phyloP scores from a whole-genome alignment of 2,888 invertebrate genomes.

The Caenorhabditis sp. region DNA sequence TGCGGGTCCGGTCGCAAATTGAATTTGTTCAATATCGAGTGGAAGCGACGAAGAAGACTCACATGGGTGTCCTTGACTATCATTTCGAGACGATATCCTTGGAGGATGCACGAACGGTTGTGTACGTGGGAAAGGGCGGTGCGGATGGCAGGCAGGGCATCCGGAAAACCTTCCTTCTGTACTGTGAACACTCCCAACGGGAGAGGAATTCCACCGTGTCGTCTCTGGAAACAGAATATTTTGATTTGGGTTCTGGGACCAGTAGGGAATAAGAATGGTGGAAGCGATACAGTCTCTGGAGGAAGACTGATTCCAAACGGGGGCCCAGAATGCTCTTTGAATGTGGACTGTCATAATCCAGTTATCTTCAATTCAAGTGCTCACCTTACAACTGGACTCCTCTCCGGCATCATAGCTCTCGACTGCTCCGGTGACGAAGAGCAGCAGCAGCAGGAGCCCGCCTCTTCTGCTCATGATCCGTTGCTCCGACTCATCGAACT shows the following conservation, averaged over 20 bases:
- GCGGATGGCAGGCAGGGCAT: constrained; percentile 69
- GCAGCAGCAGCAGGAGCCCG: constrained; percentile 30
- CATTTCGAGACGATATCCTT: constrained; percentile 72
- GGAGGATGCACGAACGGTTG: constrained; percentile 66
- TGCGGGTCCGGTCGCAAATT: constrained; percentile 35
- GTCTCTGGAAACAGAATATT: constrained; percentile 32
- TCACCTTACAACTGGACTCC: constrained; percentile 39
- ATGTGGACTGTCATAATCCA: too few species aligned
- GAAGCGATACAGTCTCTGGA: too few species aligned
- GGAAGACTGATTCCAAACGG: too few species aligned
- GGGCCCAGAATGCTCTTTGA: too few species aligned
- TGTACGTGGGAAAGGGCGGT: constrained; percentile 74
- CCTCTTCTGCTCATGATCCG: constrained; percentile 28
- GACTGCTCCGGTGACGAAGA: constrained; percentile 7
- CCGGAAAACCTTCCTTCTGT: constrained; percentile 47
- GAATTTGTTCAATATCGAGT: constrained; percentile 44
- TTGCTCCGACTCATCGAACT: constrained; percentile 9
- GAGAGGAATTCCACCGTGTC: constrained; percentile 61
- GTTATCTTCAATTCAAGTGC: background rate
- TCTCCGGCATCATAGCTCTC: constrained; percentile 32
- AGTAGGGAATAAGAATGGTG: too few species aligned
- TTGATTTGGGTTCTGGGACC: too few species aligned
- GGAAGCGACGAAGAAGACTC: constrained; percentile 22
- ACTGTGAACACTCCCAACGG: constrained; percentile 68
- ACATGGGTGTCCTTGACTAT: constrained; percentile 76